Percentiles rank a stretch among this genome's conserved stretches.
Evolutionary conservation across 2,113 vertebrate genomes (phyloP).

Genomic region (Accipiter cooperii): DNA sequence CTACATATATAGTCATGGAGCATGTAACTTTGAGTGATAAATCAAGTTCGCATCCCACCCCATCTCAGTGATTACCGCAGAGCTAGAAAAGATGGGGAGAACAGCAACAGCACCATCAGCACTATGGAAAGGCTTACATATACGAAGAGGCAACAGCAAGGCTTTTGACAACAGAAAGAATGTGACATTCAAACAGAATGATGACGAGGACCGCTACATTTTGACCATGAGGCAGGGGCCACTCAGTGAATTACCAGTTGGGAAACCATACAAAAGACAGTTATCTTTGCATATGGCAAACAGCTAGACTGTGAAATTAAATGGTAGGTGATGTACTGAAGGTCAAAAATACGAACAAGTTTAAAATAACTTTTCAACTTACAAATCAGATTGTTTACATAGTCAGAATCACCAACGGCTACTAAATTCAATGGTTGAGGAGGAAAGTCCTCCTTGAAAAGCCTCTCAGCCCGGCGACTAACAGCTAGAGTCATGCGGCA

Average conservation of each 20-base stretch:
- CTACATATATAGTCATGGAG: neutral
- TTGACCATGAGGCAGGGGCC: neutral
- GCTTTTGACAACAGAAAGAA: neutral
- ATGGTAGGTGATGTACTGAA: neutral
- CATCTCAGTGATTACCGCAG: neutral
- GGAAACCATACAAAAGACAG: neutral
- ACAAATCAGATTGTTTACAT: neutral
- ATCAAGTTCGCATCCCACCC: neutral
- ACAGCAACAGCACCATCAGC: neutral
- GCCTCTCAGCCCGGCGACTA: neutral
- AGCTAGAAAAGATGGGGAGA: neutral
- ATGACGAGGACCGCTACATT: neutral
- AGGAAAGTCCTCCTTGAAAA: neutral
- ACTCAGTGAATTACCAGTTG: neutral
- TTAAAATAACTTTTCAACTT: neutral
- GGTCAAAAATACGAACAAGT: neutral
- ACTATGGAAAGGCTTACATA: neutral
- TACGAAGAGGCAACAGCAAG: fast-evolving
- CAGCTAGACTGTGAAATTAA: neutral
- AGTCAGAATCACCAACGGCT: neutral
- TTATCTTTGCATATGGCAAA: neutral
- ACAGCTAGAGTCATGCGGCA: neutral
- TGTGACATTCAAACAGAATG: neutral
- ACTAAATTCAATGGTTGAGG: neutral
- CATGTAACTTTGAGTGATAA: neutral